Evolutionary conservation across 1,140 invertebrate genomes (phyloP).

Genomic region (Drosophila pectinifera): DNA sequence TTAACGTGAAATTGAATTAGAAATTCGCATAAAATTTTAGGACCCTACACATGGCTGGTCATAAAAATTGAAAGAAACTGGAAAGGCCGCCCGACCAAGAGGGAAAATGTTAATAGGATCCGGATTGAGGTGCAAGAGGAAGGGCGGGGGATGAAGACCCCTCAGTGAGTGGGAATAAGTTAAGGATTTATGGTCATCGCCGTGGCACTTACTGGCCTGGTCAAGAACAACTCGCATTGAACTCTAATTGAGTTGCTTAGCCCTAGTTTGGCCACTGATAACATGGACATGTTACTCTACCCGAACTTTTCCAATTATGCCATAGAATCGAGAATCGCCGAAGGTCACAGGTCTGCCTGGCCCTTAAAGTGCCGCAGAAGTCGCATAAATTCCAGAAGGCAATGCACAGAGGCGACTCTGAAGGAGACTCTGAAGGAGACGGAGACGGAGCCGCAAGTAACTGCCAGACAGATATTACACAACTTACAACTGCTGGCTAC

Average conservation of each 20-base stretch:
- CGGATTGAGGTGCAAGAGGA: slow-evolving; percentile 3
- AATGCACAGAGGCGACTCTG: not conserved
- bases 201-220: slow-evolving; percentile 3
- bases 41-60: slow-evolving; percentile 46
- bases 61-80: slow-evolving; percentile 29
- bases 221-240: slow-evolving; percentile 21
- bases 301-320: slow-evolving; percentile 68
- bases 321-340: slow-evolving; percentile 20
- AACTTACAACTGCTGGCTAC: slow-evolving; percentile 50
- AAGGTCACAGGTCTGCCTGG: slow-evolving; percentile 19
- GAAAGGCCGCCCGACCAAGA: not conserved
- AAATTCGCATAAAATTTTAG: slow-evolving; percentile 66
- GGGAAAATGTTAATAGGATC: slow-evolving; percentile 23
- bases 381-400: slow-evolving; percentile 56
- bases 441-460: slow-evolving; percentile 36
- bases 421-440: slow-evolving; percentile 4
- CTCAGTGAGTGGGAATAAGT: slow-evolving; percentile 23
- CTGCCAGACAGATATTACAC: slow-evolving; percentile 42
- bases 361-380: slow-evolving; percentile 41
- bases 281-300: no score
- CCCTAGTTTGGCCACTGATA: slow-evolving; percentile 8
- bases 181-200: slow-evolving; percentile 26
- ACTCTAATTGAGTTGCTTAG: slow-evolving; percentile 50
- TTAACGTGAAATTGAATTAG: slow-evolving; percentile 75
- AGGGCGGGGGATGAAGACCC: not conserved